These are phyloP conservation scores for Microchirus variegatus DNA, from an alignment of 2,797 vertebrate species.

Conservation along the genomic window DNA sequence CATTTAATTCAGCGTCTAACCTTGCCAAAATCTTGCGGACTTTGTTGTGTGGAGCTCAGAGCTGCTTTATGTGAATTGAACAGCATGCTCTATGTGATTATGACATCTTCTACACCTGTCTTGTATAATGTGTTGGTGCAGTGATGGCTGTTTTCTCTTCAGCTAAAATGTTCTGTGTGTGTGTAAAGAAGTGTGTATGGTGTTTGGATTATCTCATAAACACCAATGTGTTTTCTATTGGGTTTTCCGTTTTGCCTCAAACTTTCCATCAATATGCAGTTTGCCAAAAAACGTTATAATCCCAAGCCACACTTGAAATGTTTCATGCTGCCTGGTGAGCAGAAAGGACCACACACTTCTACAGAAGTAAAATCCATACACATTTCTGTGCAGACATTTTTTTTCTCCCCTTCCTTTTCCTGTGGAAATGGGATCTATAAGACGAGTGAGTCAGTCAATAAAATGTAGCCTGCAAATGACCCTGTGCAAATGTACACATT, in stretches of 20 bases:
- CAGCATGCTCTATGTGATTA: too few relatives aligned
- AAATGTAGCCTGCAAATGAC: constrained; percentile 6
- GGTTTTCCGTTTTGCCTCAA: constrained; percentile 5
- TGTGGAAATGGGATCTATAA: neutral
- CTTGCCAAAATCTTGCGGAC: constrained; percentile 11
- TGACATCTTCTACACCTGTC: constrained; percentile 2
- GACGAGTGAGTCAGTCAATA: neutral
- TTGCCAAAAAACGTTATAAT: constrained; percentile 40
- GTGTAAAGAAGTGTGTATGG: too few relatives aligned
- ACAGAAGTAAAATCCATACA: constrained; percentile 16
- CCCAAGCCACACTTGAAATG: constrained; percentile 37
- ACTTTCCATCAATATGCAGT: constrained; percentile 23
- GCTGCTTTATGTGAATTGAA: too few relatives aligned
- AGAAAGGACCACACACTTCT: constrained; percentile 10
- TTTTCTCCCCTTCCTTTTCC: neutral
- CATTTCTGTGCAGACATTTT: constrained; percentile 13
- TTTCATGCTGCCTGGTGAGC: constrained; percentile 19
- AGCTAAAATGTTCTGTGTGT: neutral
- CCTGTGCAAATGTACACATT: constrained; percentile 14
- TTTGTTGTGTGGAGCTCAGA: too few relatives aligned
- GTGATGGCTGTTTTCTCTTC: too few relatives aligned
- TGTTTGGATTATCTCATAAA: constrained; percentile 16
- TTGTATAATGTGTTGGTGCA: constrained; percentile 9
- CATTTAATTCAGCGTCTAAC: constrained; percentile 36
- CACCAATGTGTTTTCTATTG: constrained; percentile 9